Base-by-base conservation (phyloP, 2,888 invertebrate genomes). In the Lingula anatina region DNA sequence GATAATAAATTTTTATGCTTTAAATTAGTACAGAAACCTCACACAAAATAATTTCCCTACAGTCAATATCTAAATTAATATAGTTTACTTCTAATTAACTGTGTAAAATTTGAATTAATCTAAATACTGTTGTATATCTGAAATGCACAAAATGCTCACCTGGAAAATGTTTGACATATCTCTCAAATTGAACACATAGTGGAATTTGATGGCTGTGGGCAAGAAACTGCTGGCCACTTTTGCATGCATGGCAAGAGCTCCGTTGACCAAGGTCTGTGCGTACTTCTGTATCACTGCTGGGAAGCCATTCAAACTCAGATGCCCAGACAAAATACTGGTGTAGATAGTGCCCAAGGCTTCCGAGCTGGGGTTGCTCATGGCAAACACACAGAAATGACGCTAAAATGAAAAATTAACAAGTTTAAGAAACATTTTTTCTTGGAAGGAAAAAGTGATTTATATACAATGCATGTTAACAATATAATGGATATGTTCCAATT, bases 101-200 rank as follows among this genome's bases (percentile, higher is more conserved):
- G 9, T 31, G 15, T 31, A 31, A 15, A 12, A 12, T 31, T 31
- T 9, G 9, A 31, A 15, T 87, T 84, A 31, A 12, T 31, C 15
- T 9, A 31, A 9, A 12, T 9, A 31, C 9, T 31, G 31, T 15
- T 12, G 9, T 12, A 31, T 9, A 15, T 31, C 31, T 15, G 15
- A 15, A 12, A 31, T 15, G 15, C 9, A 31, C 9, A 12, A 9
- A 12, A 9, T 12, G 9, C 50, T 64, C 80, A 88, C 90, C 85
- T 92, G 91, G 75, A 95, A 96, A 47, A 95, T 86, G 75, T 95
- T 95, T 2, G 94, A 94, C 49, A 96, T 83, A 75, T 96, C 96
- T 50, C 96, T 81, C 51, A 96, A 81, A 80, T 96, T 96, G 78
- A 96, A 96, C 64, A 95, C 87, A 70, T 96, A 96, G 77, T 96